phyloP scores from a whole-genome alignment of 2,113 vertebrate species.

The Eurypyga helias region DNA sequence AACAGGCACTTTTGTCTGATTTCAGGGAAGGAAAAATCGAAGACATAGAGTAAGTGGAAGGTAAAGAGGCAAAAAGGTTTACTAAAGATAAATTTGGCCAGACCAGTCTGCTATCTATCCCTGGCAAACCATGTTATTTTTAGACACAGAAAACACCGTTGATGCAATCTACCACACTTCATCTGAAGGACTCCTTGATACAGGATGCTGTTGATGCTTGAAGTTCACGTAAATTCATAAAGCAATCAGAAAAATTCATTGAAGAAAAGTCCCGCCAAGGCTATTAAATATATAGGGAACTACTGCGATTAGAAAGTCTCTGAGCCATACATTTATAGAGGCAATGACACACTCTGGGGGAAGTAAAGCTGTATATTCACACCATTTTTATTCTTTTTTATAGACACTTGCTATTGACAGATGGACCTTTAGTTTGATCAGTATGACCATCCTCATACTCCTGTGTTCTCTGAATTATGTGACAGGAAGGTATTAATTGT shows the following conservation, averaged over 20 bases:
- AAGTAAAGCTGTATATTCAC: not conserved
- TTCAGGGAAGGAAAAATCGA: not conserved
- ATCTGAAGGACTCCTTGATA: not conserved
- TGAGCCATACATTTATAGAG: not conserved
- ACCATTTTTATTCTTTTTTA: not conserved
- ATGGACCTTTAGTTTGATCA: not conserved
- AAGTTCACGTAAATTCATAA: not conserved
- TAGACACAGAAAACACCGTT: not conserved
- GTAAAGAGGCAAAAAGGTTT: conserved; percentile 6
- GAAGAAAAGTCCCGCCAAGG: not conserved
- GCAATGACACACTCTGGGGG: not conserved
- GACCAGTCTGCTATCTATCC: not conserved
- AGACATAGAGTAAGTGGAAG: not conserved
- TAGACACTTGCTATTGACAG: not conserved
- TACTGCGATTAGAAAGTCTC: not conserved
- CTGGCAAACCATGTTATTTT: not conserved
- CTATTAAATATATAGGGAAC: not conserved
- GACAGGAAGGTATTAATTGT: not conserved
- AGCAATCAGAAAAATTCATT: not conserved
- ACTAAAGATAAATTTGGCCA: not conserved
- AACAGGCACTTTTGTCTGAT: not conserved
- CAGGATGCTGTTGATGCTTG: not conserved
- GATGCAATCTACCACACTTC: not conserved
- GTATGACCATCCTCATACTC: not conserved
- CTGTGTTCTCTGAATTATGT: not conserved